Conservation (phyloP, 2,888 invertebrate genomes). For the Prenolepis imparis region DNA sequence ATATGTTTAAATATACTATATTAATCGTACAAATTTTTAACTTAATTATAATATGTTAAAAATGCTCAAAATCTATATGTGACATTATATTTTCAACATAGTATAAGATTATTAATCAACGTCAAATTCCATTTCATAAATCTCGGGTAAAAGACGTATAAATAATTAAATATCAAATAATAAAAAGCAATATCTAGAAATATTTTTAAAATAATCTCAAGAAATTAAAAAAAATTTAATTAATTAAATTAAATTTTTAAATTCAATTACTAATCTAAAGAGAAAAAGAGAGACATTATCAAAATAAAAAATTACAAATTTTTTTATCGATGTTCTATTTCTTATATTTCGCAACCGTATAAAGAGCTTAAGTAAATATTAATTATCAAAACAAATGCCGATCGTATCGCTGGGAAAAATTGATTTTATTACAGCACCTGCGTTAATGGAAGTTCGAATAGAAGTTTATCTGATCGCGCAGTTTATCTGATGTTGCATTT, state of each 20-base stretch:
- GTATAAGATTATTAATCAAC: no score
- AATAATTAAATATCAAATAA: neutral
- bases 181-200: neutral
- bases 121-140: no score
- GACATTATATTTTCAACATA: no score
- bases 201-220: neutral
- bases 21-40: neutral
- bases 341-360: neutral
- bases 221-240: neutral
- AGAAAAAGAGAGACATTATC: neutral
- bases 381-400: slow-evolving; percentile 40
- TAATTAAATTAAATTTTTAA: neutral
- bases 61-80: no score
- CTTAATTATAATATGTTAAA: no score
- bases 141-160: no score
- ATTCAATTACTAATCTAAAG: neutral
- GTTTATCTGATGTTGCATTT: neutral
- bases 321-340: neutral
- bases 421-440: slow-evolving; percentile 21
- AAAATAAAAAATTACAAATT: slow-evolving; percentile 1
- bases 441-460: slow-evolving; percentile 32
- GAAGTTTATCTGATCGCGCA: slow-evolving; percentile 39
- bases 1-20: neutral
- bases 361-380: slow-evolving; percentile 37
- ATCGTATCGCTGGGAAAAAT: slow-evolving; percentile 39